Evolutionary conservation across 2,888 invertebrate genomes (phyloP), one percentile per base, ranked within the genome.

Genomic region (Dasypolia templi): DNA sequence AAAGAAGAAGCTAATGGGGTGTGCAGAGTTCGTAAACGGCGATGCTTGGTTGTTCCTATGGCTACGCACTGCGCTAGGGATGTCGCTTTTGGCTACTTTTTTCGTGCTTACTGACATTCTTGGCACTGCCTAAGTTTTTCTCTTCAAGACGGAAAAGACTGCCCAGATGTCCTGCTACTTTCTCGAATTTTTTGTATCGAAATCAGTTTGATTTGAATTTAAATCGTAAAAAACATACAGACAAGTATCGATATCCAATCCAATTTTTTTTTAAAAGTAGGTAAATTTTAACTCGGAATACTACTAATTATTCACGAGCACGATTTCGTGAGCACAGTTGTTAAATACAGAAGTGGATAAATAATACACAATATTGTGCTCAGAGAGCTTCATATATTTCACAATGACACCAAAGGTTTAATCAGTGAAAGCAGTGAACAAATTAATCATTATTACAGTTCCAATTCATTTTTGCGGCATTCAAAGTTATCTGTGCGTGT

Each of bases 381-480:
- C 44, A 64, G 11, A 64, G 39, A 32, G 73, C 74, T 44, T 56
- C 39, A 66, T 49, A 73, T 32, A 63, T 74, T 53, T 53, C 56
- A 81, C 65, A 69, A 67, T 75, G 55, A 39, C n/a, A 51, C 42
- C 22, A 56, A 69, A 75, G 61, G 56, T 67, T 66, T 66, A 79
- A 79, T 73, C 67, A 77, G 68, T 64, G 49, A 70, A 70, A 59
- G 32, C 46, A 39, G 53, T 63, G 51, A 55, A 49, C 26, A 69
- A 67, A 81, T 81, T 67, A 78, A 82, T 81, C 66, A 81, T 82
- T 67, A 77, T 71, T 71, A 63, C 82, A 68, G 44, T 66, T 64
- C 68, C 70, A 84, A 72, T 73, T 44, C 56, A 81, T 73, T 65
- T 81, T 77, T 59, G 58, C 62, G 44, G 67, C 62, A 71, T 77